A percentile compares a stretch with the other conserved stretches of the same genome.
Conservation (phyloP, 2,797 vertebrate genomes). For the Bufotes viridis region DNA sequence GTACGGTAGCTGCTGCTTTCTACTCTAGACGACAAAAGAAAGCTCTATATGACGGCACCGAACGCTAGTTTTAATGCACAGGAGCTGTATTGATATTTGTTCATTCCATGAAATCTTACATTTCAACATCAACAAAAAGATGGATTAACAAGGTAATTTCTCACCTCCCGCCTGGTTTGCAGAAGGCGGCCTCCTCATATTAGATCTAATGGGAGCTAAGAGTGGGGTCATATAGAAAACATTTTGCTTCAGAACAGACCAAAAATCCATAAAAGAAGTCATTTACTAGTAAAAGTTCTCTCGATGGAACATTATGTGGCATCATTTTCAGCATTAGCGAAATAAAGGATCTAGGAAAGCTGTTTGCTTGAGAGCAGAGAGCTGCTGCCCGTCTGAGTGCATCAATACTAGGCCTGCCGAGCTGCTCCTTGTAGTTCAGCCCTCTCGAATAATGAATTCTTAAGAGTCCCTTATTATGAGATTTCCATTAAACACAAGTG, state of each 20-base stretch:
- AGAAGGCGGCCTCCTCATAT: slow-evolving; percentile 65
- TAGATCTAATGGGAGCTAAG: slow-evolving; percentile 67
- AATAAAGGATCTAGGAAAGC: slow-evolving; percentile 64
- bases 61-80: slow-evolving; percentile 52
- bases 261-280: slow-evolving; percentile 65
- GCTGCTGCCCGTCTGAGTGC: slow-evolving; percentile 67
- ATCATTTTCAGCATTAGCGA: slow-evolving; percentile 68
- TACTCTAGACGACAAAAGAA: slow-evolving; percentile 12
- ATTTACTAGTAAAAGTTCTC: slow-evolving; percentile 68
- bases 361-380: slow-evolving; percentile 68
- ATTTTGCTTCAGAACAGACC: slow-evolving; percentile 67
- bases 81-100: slow-evolving; percentile 53
- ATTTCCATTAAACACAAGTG: slow-evolving; percentile 72
- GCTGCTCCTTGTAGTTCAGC: slow-evolving; percentile 66
- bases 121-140: slow-evolving; percentile 63
- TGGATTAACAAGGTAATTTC: slow-evolving; percentile 64
- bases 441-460: slow-evolving; percentile 73
- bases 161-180: slow-evolving; percentile 56
- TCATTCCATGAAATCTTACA: slow-evolving; percentile 57
- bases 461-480: slow-evolving; percentile 71
- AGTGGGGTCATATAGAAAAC: slow-evolving; percentile 62
- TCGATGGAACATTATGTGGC: slow-evolving; percentile 66
- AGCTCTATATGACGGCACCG: slow-evolving; percentile 20
- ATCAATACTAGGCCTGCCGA: slow-evolving; percentile 70
- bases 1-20: slow-evolving; percentile 19